Evolutionary conservation across 37 sponge, comb jelly and placozoan genomes (phyloP).

Genomic region (Ephydatia muelleri): DNA sequence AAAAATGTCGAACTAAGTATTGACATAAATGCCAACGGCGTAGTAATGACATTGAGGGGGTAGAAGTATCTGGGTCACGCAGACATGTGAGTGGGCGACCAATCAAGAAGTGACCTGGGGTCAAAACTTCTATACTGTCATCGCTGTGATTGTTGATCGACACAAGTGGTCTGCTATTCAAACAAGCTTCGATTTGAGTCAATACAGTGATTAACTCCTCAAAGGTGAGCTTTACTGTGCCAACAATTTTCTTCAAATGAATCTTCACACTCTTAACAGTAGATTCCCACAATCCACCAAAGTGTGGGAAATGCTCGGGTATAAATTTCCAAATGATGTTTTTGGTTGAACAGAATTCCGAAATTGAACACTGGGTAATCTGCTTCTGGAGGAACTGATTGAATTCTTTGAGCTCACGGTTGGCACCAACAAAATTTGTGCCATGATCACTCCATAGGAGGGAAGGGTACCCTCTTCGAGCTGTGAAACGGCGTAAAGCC

Average conservation of each 20-base stretch:
- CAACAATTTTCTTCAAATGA: background rate
- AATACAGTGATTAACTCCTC: slow-evolving; percentile 37
- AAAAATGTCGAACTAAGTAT: slow-evolving; percentile 28
- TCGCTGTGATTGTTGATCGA: slow-evolving; percentile 24
- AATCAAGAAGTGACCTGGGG: slow-evolving; percentile 45
- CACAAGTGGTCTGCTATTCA: slow-evolving; percentile 40
- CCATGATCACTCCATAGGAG: slow-evolving; percentile 35
- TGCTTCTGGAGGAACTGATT: slow-evolving; percentile 1
- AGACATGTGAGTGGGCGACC: slow-evolving; percentile 23
- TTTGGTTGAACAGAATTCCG: slow-evolving; percentile 16
- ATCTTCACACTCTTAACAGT: slow-evolving; percentile 13
- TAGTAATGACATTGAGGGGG: slow-evolving; percentile 14
- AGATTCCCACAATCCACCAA: slow-evolving; percentile 34
- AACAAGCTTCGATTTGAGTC: slow-evolving; percentile 32
- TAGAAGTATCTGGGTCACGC: slow-evolving; percentile 8
- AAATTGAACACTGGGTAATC: slow-evolving; percentile 14
- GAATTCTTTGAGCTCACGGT: slow-evolving; percentile 27
- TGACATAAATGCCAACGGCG: slow-evolving; percentile 39
- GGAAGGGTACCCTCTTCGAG: slow-evolving; percentile 15
- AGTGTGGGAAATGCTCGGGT: slow-evolving; percentile 34
- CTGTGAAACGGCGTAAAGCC: slow-evolving; percentile 28
- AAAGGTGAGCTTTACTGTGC: slow-evolving; percentile 25
- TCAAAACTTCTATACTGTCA: slow-evolving; percentile 33
- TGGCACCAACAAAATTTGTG: slow-evolving; percentile 44
- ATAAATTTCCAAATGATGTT: slow-evolving; percentile 23